Evolutionary conservation across 2,888 invertebrate species (phyloP).

Genomic region (Cylloceria caligata): DNA sequence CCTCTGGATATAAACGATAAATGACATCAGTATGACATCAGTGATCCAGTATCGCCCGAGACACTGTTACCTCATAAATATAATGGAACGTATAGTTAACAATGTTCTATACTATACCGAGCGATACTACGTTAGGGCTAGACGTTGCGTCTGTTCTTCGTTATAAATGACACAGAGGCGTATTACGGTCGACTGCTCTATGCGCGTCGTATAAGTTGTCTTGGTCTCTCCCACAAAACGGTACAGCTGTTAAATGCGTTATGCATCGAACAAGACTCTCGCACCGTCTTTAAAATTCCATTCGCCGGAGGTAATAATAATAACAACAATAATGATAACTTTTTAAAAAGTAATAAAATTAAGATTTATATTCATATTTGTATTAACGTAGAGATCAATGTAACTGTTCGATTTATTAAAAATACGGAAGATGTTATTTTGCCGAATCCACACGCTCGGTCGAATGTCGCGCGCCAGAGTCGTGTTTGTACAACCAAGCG

Average conservation of each 20-base stretch:
- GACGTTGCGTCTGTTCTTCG: slow-evolving; percentile 1
- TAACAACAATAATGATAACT: no score
- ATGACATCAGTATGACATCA: slow-evolving; percentile 84
- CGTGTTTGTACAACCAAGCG: slow-evolving; percentile 37
- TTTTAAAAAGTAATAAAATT: no score
- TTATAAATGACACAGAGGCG: background rate
- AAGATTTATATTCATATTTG: no score
- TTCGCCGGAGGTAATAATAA: no score
- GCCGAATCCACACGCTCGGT: background rate
- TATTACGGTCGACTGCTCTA: background rate
- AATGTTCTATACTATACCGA: background rate
- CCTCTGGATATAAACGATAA: slow-evolving; percentile 82
- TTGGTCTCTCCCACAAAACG: background rate
- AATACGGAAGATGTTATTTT: background rate
- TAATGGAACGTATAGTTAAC: slow-evolving; percentile 12
- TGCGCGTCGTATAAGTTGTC: background rate
- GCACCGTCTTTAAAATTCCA: no score
- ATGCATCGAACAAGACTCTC: no score
- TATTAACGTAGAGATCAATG: background rate
- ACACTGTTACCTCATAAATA: slow-evolving; percentile 48
- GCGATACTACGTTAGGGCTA: background rate
- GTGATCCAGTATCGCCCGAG: slow-evolving; percentile 82
- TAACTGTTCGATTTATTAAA: background rate
- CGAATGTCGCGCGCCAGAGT: background rate
- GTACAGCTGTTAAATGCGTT: background rate